phyloP scores from a whole-genome alignment of 2,888 invertebrate genomes.

The Leptothorax acervorum region DNA sequence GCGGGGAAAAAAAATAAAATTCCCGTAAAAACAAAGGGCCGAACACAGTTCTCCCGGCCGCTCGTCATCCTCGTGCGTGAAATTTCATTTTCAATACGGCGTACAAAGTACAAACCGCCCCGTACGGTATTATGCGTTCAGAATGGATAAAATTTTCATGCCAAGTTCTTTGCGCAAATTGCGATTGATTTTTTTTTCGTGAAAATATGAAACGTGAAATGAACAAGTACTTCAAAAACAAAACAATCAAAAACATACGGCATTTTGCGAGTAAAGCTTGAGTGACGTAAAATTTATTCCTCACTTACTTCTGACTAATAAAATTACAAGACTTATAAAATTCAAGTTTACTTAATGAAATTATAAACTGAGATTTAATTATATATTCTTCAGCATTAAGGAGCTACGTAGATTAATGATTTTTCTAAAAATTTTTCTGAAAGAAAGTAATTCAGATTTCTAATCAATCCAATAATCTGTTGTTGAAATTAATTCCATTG shows the following conservation, averaged over 20 bases:
- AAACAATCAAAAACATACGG: not conserved
- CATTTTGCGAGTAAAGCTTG: not conserved
- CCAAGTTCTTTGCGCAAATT: slow-evolving; percentile 8
- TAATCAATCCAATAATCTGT: not conserved
- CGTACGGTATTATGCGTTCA: not conserved
- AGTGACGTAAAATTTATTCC: not conserved
- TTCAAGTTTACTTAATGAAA: not conserved
- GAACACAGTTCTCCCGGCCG: not conserved
- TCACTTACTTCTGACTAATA: not conserved
- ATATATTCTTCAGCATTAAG: not conserved
- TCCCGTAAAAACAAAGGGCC: slow-evolving; percentile 28
- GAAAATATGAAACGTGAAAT: slow-evolving; percentile 1
- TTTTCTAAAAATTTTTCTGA: not conserved
- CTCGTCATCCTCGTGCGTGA: slow-evolving; percentile 22
- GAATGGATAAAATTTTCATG: slow-evolving; percentile 32
- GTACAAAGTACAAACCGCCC: too few relatives aligned
- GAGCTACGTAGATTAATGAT: not conserved
- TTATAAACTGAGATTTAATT: not conserved
- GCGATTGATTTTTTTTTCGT: not conserved
- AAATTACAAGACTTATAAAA: not conserved
- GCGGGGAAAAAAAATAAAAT: slow-evolving; percentile 16
- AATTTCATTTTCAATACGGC: slow-evolving; percentile 32
- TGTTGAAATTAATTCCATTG: not conserved
- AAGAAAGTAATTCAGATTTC: not conserved
- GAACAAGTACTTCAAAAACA: not conserved